Conservation (phyloP, 2,888 invertebrate species). For the Prosopocoilus inquinatus region DNA sequence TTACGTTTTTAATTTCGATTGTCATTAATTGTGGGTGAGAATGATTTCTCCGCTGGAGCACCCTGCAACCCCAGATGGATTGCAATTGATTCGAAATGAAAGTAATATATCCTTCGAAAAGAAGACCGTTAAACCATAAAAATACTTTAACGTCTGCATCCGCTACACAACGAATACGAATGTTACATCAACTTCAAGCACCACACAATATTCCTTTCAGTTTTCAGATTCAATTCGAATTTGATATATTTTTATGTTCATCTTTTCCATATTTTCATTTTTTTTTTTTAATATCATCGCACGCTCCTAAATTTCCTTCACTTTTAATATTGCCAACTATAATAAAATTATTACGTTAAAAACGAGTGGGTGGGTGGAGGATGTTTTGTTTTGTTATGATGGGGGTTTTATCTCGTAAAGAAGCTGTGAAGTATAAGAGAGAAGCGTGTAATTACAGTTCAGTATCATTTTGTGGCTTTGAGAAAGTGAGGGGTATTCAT, state of each 20-base stretch:
- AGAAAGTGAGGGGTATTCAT: constrained; percentile 29
- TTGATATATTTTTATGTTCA: too few relatives aligned
- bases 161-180: constrained; percentile 16
- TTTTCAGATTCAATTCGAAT: constrained; percentile 5
- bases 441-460: constrained; percentile 30
- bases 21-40: constrained; percentile 48
- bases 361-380: too few relatives aligned
- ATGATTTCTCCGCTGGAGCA: constrained; percentile 33
- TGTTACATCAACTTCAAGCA: constrained; percentile 19
- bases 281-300: too few relatives aligned
- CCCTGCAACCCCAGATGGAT: constrained; percentile 37
- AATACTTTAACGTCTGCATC: constrained; percentile 42
- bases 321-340: too few relatives aligned
- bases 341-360: too few relatives aligned
- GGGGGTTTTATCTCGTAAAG: constrained; percentile 10
- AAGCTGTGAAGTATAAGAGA: constrained; percentile 25
- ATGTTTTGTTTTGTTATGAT: neutral
- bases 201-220: constrained; percentile 19
- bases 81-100: constrained; percentile 51
- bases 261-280: too few relatives aligned
- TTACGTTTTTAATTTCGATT: constrained; percentile 51
- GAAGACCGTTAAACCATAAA: constrained; percentile 47
- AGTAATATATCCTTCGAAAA: constrained; percentile 50
- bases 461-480: constrained; percentile 30
- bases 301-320: too few relatives aligned